phyloP scores from a whole-genome alignment of 2,113 vertebrate species.

The Panthera tigris region DNA sequence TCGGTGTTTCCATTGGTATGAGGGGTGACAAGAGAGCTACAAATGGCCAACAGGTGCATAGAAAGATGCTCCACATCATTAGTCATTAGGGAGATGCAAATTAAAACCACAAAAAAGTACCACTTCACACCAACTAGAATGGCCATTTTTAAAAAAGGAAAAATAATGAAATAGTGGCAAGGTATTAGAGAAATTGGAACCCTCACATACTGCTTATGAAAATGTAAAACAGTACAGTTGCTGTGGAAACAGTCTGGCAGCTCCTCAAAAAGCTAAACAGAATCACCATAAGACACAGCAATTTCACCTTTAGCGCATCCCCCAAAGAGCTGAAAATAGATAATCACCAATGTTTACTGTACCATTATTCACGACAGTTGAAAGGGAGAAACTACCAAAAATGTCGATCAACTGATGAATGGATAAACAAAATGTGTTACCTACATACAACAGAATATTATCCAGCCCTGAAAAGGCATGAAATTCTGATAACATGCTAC shows the following conservation, averaged over 20 bases:
- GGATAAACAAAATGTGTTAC: background rate
- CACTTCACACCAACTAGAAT: background rate
- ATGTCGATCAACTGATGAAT: background rate
- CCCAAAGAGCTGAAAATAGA: background rate
- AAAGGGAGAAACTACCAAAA: background rate
- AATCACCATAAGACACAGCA: background rate
- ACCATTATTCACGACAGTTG: background rate
- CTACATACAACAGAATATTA: background rate
- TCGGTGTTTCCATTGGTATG: constrained; percentile 6
- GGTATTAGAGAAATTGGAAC: background rate
- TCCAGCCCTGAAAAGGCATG: background rate
- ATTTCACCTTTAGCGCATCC: background rate
- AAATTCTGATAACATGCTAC: background rate
- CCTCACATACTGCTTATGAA: background rate
- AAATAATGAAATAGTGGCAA: background rate
- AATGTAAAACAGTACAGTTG: background rate
- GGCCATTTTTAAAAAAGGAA: background rate
- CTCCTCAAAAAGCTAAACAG: background rate
- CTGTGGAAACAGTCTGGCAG: background rate
- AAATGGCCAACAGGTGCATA: background rate
- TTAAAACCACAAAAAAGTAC: background rate
- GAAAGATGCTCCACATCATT: background rate
- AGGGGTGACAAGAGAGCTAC: background rate
- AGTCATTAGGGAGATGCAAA: background rate
- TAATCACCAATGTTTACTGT: background rate